phyloP scores from a whole-genome alignment of 2,113 vertebrate genomes.

The Anthoscopus minutus region DNA sequence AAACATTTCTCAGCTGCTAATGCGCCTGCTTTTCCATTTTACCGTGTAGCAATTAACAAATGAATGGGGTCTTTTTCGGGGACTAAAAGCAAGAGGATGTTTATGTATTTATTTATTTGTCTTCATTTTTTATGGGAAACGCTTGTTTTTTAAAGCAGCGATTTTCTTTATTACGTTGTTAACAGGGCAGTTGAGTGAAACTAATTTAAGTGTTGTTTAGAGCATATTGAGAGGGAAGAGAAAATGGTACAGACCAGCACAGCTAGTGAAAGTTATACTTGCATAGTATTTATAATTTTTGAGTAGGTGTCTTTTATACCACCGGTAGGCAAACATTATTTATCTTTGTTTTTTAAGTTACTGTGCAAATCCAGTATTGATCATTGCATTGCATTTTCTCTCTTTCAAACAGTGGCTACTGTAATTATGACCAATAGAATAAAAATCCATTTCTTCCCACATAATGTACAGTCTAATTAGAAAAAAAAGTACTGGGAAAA shows the following conservation, averaged over 20 bases:
- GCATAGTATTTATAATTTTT: neutral
- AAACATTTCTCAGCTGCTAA: fast-evolving
- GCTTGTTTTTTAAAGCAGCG: neutral
- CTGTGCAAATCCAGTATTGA: neutral
- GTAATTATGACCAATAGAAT: neutral
- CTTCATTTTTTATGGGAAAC: neutral
- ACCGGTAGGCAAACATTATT: neutral
- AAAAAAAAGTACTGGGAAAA: neutral
- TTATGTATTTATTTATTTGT: neutral
- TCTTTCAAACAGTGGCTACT: neutral
- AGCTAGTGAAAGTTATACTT: neutral
- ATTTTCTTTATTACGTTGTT: neutral
- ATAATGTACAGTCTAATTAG: neutral
- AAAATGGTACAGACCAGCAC: neutral
- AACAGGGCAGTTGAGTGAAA: neutral
- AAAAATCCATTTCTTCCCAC: neutral
- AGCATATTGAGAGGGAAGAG: neutral
- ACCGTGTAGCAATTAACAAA: neutral
- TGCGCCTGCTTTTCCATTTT: fast-evolving
- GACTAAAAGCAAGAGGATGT: neutral
- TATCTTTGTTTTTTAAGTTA: neutral
- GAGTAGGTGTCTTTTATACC: neutral
- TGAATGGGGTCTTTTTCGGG: neutral
- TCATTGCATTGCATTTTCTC: neutral
- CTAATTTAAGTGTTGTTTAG: neutral